Base-by-base conservation (phyloP, 37 sponge, comb jelly and placozoan genomes). In the Beroe forskalii region DNA sequence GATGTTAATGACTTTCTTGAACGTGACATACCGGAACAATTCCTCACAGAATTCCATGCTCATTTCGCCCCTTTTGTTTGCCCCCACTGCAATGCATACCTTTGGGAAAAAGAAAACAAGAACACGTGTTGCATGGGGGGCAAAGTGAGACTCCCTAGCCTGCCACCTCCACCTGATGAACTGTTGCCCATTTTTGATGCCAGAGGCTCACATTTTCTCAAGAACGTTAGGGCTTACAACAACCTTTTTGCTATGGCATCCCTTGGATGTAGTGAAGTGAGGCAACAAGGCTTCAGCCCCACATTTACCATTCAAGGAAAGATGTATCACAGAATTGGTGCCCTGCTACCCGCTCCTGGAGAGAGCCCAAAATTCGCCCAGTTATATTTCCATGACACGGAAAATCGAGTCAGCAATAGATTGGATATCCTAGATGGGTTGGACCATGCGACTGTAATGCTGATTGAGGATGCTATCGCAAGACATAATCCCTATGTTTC, bases 321-420 rank as follows among this genome's bases (percentile, higher is more conserved):
- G 20, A 72, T 72, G 40, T 72, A 72, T 32, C 75, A 72, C 75
- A 72, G 75, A 72, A 72, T 72, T 35, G 75, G 75, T 22, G 3
- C 38, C 39, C 39, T 72, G 1, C 39, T 72, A 1, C 75, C 75
- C 12, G 20, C 35, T 22, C 19, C 14, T 27, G 75, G 75, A 8
- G 75, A 72, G 35, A 8, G 39, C 9, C 39, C 75, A 1, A 38
- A 33, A 12, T 72, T 72, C 39, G 37, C 40, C 30, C 75, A 72
- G 30, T 20, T 72, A 8, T 72, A 72, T 37, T 72, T 72, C 22
- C 40, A 38, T 3, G 75, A 72, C 30, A 72, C 75, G 35, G 75
- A 72, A 14, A 14, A 38, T 22, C 31, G 2, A 33, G 39, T 20
- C 8, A 3, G 22, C 35, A 33, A 72, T 20, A 38, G 37, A 8